Evolutionary conservation across 1,140 invertebrate genomes (phyloP).

Genomic region (Rhyzopertha dominica): DNA sequence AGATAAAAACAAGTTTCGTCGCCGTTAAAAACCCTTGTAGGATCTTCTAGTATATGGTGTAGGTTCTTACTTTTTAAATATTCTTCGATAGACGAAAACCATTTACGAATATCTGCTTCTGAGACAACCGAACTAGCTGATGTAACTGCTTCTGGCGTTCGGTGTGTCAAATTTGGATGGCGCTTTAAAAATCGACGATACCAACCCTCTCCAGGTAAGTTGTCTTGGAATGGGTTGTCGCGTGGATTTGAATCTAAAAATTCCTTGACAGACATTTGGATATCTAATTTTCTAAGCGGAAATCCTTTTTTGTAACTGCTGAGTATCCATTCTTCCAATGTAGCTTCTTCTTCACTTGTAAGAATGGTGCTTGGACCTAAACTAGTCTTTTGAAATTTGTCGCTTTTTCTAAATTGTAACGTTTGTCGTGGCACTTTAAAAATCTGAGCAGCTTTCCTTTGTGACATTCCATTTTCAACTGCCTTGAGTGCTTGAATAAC

Average conservation of each 20-base stretch:
- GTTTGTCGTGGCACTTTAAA: slow-evolving; percentile 13
- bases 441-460: not conserved
- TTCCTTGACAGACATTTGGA: slow-evolving; percentile 18
- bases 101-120: slow-evolving; percentile 36
- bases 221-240: slow-evolving; percentile 34
- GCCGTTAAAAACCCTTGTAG: slow-evolving; percentile 32
- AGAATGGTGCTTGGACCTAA: slow-evolving; percentile 19
- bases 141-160: slow-evolving; percentile 22
- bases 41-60: slow-evolving; percentile 30
- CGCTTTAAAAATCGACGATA: slow-evolving; percentile 35
- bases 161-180: slow-evolving; percentile 28
- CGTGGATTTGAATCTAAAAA: slow-evolving; percentile 25
- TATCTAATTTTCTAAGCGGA: slow-evolving; percentile 22
- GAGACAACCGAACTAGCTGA: slow-evolving; percentile 31
- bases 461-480: slow-evolving; percentile 6
- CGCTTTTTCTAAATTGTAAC: slow-evolving; percentile 14
- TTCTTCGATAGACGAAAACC: slow-evolving; percentile 40
- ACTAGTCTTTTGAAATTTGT: slow-evolving; percentile 13
- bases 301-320: slow-evolving; percentile 18
- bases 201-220: slow-evolving; percentile 35
- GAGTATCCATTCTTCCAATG: slow-evolving; percentile 23
- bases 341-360: slow-evolving; percentile 17
- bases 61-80: slow-evolving; percentile 30
- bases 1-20: slow-evolving; percentile 39
- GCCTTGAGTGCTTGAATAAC: too few relatives aligned